phyloP scores from a whole-genome alignment of 2,797 vertebrate genomes.

The Siniperca obscura region DNA sequence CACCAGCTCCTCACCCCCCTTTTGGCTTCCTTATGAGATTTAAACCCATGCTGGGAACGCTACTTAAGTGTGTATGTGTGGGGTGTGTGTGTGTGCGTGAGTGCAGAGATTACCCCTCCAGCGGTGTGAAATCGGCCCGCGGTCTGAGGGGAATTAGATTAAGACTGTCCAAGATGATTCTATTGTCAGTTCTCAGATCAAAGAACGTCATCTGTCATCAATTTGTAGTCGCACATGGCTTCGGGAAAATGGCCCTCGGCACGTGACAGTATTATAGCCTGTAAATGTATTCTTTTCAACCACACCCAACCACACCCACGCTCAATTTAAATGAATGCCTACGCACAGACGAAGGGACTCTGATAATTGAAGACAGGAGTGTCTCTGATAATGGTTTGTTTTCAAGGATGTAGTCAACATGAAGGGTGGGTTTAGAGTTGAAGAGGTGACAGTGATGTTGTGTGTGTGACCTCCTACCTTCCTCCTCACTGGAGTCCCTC shows the following conservation, averaged over 20 bases:
- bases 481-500: constrained; percentile 88
- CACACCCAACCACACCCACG: constrained; percentile 49
- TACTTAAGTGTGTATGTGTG: constrained; percentile 41
- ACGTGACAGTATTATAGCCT: constrained; percentile 27
- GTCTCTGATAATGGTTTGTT: constrained; percentile 16
- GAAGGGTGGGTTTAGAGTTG: constrained; percentile 14
- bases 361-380: constrained; percentile 20
- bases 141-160: constrained; percentile 75
- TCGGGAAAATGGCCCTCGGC: constrained; percentile 32
- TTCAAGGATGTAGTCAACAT: constrained; percentile 3
- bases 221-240: constrained; percentile 45
- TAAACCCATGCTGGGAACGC: constrained; percentile 61
- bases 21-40: constrained; percentile 70
- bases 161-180: constrained; percentile 68
- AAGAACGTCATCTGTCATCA: constrained; percentile 68
- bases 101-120: constrained; percentile 68
- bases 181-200: constrained; percentile 68
- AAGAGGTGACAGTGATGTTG: constrained; percentile 20
- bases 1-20: constrained; percentile 50
- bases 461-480: constrained; percentile 78
- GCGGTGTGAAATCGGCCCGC: constrained; percentile 68
- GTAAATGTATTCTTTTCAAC: constrained; percentile 46
- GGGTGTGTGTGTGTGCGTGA: constrained; percentile 41
- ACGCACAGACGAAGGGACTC: constrained; percentile 37
- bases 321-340: constrained; percentile 44